phyloP scores from a whole-genome alignment of 2,797 vertebrate species.

The Cheracebus regulus region DNA sequence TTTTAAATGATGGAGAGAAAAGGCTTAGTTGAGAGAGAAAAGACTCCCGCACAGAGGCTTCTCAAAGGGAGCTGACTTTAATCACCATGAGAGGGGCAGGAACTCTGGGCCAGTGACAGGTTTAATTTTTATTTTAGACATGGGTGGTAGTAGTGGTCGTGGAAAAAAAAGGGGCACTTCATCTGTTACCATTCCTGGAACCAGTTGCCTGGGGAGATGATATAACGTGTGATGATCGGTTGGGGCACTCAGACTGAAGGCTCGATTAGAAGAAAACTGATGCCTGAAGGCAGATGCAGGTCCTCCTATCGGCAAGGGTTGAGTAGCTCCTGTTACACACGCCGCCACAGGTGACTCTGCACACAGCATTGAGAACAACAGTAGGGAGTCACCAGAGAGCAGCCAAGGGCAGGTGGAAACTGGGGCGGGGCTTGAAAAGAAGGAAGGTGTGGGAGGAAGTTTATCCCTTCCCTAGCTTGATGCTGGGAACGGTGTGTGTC shows the following conservation, averaged over 20 bases:
- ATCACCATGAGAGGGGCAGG: not conserved
- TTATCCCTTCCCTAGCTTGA: not conserved
- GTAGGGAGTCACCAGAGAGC: not conserved
- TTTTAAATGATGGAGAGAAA: not conserved
- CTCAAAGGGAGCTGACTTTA: slow-evolving; percentile 14
- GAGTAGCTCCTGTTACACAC: accelerated
- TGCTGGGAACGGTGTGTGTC: no score
- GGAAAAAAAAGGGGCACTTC: no score
- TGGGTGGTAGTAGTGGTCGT: not conserved
- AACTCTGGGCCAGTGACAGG: not conserved
- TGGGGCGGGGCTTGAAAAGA: not conserved
- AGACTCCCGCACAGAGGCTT: slow-evolving; percentile 29
- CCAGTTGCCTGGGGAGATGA: not conserved
- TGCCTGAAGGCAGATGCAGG: no score
- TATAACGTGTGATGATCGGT: not conserved
- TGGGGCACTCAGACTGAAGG: not conserved
- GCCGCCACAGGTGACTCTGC: not conserved
- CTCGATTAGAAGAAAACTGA: not conserved
- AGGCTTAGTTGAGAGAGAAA: not conserved
- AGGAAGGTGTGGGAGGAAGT: not conserved
- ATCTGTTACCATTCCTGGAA: not conserved
- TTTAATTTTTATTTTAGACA: slow-evolving; percentile 37
- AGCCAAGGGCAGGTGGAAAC: not conserved
- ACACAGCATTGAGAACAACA: accelerated
- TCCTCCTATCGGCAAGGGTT: no score